Conservation (phyloP, 2,888 invertebrate genomes). For the Leptopilina syphax region DNA sequence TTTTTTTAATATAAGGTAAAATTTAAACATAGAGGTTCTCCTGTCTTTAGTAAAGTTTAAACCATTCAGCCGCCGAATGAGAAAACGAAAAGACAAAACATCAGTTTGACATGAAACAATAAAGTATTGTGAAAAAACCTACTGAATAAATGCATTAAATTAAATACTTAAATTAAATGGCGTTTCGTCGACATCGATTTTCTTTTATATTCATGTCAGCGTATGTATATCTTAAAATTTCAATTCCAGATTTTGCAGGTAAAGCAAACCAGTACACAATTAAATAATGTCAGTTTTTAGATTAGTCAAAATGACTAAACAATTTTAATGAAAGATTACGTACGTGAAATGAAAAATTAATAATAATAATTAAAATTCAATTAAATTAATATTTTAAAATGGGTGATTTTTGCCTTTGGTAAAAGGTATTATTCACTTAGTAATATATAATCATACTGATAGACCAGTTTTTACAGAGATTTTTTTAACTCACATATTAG, state of each 20-base stretch:
- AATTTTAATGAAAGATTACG: conserved; percentile 48
- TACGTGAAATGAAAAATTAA: conserved; percentile 41
- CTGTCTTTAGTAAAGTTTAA: conserved; percentile 10
- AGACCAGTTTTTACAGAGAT: background rate
- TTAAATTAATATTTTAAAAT: conserved; percentile 12
- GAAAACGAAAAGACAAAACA: conserved; percentile 4
- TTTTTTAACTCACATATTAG: conserved; percentile 15
- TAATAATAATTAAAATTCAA: conserved; percentile 32
- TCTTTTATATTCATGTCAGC: conserved; percentile 10
- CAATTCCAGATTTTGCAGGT: background rate
- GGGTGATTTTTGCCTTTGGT: background rate
- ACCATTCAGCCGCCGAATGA: conserved; percentile 25
- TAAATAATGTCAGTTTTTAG: background rate
- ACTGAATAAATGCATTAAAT: conserved; percentile 15
- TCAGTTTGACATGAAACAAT: conserved; percentile 25
- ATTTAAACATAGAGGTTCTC: background rate
- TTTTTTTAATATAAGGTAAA: background rate
- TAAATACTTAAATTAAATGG: conserved; percentile 8
- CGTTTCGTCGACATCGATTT: conserved; percentile 9
- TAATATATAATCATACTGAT: background rate
- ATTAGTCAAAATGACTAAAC: conserved; percentile 53
- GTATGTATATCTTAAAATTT: conserved; percentile 15
- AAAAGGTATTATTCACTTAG: background rate
- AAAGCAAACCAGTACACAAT: background rate
- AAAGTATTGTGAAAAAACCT: conserved; percentile 11